Conservation (phyloP, 92 coral and sea anemone species). For the Porites evermanni region DNA sequence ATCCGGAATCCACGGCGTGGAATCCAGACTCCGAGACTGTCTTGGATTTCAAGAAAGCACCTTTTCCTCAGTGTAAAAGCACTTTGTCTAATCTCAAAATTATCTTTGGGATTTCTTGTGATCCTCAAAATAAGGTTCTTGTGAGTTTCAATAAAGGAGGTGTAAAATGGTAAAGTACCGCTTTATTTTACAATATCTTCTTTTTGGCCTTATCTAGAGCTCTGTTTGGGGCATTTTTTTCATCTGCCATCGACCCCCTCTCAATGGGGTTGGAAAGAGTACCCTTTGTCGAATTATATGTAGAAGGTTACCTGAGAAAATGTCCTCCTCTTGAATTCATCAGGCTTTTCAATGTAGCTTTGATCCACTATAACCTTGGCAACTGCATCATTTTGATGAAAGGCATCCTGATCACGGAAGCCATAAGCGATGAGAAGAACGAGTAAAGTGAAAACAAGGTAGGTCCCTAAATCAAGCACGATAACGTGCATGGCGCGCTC, state of each 20-base stretch:
- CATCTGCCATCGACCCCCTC: neutral
- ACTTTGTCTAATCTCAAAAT: no score
- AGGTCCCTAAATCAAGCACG: slow-evolving; percentile 74
- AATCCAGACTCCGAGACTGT: no score
- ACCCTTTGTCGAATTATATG: neutral
- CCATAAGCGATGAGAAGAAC: slow-evolving; percentile 91
- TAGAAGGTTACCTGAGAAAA: slow-evolving; percentile 69
- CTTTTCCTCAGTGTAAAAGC: no score
- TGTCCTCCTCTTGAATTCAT: slow-evolving; percentile 26
- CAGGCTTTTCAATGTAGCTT: slow-evolving; percentile 27
- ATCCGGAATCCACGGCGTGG: no score
- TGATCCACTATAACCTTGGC: slow-evolving; percentile 51
- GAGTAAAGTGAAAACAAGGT: slow-evolving; percentile 64
- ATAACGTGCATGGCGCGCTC: slow-evolving; percentile 82
- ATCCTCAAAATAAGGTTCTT: no score
- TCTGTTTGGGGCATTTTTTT: neutral
- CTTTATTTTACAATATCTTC: no score
- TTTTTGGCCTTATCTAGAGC: no score
- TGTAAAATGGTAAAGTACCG: no score
- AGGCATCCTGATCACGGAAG: slow-evolving; percentile 74
- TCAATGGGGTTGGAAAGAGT: neutral
- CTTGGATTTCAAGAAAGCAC: no score
- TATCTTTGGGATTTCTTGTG: no score
- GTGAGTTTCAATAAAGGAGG: no score
- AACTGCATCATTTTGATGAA: slow-evolving; percentile 73